Conservation (phyloP, 2,113 vertebrate genomes). For the Romanogobio albipinnatus region DNA sequence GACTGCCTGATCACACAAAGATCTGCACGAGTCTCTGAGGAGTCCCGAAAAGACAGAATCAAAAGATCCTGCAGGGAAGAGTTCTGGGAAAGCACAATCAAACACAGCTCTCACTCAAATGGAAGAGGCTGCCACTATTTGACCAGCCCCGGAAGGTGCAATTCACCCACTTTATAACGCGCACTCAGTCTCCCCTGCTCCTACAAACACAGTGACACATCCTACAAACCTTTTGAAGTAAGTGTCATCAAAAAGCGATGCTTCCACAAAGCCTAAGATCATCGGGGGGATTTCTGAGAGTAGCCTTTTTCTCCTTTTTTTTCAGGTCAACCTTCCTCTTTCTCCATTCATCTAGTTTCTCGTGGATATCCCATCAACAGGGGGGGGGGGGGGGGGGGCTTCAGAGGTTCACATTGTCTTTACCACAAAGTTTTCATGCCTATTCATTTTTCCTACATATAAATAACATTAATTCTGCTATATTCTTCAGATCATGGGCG, state of each 20-base stretch:
- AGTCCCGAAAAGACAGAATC: constrained; percentile 22
- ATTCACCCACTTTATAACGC: constrained; percentile 34
- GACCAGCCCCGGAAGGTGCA: constrained; percentile 33
- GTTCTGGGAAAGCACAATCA: constrained; percentile 26
- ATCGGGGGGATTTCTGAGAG: constrained; percentile 16
- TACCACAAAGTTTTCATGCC: neutral
- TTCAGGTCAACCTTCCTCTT: neutral
- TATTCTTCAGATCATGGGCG: neutral
- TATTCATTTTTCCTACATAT: neutral
- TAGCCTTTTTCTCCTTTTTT: neutral
- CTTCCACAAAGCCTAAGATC: constrained; percentile 28
- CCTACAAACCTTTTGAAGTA: constrained; percentile 24
- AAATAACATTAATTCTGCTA: neutral
- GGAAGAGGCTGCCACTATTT: constrained; percentile 37
- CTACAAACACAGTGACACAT: constrained; percentile 18
- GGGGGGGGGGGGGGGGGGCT: neutral
- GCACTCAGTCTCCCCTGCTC: neutral
- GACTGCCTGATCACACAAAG: constrained; percentile 12
- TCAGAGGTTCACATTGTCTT: neutral
- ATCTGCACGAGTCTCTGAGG: neutral
- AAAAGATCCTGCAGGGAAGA: constrained; percentile 28
- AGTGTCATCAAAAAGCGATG: constrained; percentile 26
- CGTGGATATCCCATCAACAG: neutral
- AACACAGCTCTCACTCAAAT: constrained; percentile 14
- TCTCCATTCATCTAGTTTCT: neutral